These are phyloP conservation scores for Micropterix aruncella DNA, from an alignment of 2,888 invertebrate species.

Conservation along the genomic window DNA sequence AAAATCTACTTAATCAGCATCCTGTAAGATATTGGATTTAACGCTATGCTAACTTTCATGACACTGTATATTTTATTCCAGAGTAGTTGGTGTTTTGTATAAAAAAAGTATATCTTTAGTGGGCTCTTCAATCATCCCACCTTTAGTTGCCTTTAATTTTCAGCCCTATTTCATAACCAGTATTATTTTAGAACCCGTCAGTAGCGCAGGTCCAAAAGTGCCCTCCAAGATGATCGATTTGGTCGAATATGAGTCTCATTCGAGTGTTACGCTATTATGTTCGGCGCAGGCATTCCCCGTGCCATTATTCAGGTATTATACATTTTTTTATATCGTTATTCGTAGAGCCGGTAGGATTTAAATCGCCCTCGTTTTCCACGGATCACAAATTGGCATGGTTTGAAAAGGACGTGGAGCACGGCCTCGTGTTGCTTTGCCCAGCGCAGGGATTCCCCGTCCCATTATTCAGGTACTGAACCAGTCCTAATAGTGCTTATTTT, in stretches of 20 bases:
- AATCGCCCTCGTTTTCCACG: slow-evolving; percentile 29
- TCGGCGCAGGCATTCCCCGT: slow-evolving; percentile 52
- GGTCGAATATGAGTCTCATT: slow-evolving; percentile 13
- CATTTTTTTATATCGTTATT: slow-evolving; percentile 5
- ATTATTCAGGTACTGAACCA: slow-evolving; percentile 40
- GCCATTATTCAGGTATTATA: slow-evolving; percentile 49
- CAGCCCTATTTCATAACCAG: no score
- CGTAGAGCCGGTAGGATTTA: slow-evolving; percentile 29
- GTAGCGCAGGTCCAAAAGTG: slow-evolving; percentile 55
- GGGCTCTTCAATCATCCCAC: no score
- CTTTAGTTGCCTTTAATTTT: no score
- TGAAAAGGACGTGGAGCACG: slow-evolving; percentile 20
- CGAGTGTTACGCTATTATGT: slow-evolving; percentile 38
- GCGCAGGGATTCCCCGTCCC: slow-evolving; percentile 56
- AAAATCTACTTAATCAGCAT: no score
- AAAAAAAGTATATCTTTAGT: no score
- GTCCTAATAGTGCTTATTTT: neutral
- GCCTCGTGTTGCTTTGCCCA: slow-evolving; percentile 45
- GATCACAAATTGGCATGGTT: slow-evolving; percentile 26
- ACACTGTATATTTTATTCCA: no score
- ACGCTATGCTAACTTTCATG: no score
- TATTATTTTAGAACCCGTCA: slow-evolving; percentile 46
- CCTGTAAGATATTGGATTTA: no score
- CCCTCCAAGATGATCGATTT: slow-evolving; percentile 30
- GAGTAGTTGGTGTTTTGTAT: no score